Conservation (phyloP, 2,113 vertebrate species). For the Halichoerus grypus region DNA sequence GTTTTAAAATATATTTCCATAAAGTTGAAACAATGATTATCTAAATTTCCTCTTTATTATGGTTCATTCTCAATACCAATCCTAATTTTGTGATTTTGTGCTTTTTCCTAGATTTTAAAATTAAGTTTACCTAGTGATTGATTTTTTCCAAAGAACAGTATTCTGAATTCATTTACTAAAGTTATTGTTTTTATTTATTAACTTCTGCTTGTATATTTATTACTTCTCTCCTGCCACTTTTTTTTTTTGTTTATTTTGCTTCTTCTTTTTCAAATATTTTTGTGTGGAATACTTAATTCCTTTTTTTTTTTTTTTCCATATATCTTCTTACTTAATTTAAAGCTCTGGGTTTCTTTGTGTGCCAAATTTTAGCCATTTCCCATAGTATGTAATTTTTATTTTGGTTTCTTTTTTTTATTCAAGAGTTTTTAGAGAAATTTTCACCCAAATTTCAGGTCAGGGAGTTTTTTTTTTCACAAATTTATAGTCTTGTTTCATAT, state of each 20-base stretch:
- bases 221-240: not conserved
- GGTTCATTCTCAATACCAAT: not conserved
- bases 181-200: not conserved
- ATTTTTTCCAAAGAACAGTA: not conserved
- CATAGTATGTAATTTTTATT: not conserved
- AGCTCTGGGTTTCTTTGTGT: not conserved
- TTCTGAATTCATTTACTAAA: not conserved
- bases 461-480: not conserved
- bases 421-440: not conserved
- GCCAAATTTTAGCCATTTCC: not conserved
- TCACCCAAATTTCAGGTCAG: not conserved
- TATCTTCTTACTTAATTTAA: not conserved
- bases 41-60: not conserved
- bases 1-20: slow-evolving; percentile 25
- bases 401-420: not conserved
- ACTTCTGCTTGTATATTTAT: not conserved
- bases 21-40: not conserved
- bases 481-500: not conserved
- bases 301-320: not conserved
- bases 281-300: not conserved
- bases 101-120: not conserved
- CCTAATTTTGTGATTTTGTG: slow-evolving; percentile 24
- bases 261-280: not conserved
- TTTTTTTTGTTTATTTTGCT: not conserved
- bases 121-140: not conserved